Percentiles rank a stretch among this genome's conserved stretches.
Evolutionary conservation across 2,888 invertebrate species (phyloP).

Genomic region (Auanema freiburgensis): DNA sequence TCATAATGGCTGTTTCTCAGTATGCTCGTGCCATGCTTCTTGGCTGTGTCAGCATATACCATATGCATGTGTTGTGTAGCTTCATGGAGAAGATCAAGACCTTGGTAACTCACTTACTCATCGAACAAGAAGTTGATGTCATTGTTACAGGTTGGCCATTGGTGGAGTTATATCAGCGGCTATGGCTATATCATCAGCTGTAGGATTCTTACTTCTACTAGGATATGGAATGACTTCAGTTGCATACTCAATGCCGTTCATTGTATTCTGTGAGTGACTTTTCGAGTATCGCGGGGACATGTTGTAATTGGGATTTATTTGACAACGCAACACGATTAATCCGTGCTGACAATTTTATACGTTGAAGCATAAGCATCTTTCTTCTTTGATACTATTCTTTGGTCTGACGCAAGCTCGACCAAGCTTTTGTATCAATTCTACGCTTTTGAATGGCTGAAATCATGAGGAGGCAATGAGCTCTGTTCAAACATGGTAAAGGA

Average conservation of each 20-base stretch:
- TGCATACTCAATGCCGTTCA: slow-evolving; percentile 64
- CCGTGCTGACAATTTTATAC: too few relatives aligned
- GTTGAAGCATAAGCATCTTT: too few relatives aligned
- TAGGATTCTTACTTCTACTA: slow-evolving; percentile 85
- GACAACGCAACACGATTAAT: too few relatives aligned
- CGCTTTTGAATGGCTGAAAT: too few relatives aligned
- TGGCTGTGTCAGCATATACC: slow-evolving; percentile 60
- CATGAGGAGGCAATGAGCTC: too few relatives aligned
- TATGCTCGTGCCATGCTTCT: slow-evolving; percentile 61
- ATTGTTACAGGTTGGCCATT: slow-evolving; percentile 38
- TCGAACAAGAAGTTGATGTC: neutral
- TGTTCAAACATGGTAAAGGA: too few relatives aligned
- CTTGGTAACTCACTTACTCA: slow-evolving; percentile 70
- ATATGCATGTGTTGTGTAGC: slow-evolving; percentile 57
- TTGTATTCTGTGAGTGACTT: slow-evolving; percentile 61
- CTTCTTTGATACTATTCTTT: too few relatives aligned
- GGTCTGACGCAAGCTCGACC: too few relatives aligned
- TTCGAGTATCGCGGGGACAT: neutral
- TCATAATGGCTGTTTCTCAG: slow-evolving; percentile 29
- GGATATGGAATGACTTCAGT: slow-evolving; percentile 69
- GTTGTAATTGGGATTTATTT: too few relatives aligned
- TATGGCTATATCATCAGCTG: slow-evolving; percentile 84
- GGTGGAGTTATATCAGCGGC: slow-evolving; percentile 87
- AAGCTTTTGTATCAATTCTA: too few relatives aligned
- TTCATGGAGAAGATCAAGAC: slow-evolving; percentile 86